Evolutionary conservation across 2,888 invertebrate genomes (phyloP), one percentile per base, ranked within the genome.

Genomic region (Diarsia mendica): DNA sequence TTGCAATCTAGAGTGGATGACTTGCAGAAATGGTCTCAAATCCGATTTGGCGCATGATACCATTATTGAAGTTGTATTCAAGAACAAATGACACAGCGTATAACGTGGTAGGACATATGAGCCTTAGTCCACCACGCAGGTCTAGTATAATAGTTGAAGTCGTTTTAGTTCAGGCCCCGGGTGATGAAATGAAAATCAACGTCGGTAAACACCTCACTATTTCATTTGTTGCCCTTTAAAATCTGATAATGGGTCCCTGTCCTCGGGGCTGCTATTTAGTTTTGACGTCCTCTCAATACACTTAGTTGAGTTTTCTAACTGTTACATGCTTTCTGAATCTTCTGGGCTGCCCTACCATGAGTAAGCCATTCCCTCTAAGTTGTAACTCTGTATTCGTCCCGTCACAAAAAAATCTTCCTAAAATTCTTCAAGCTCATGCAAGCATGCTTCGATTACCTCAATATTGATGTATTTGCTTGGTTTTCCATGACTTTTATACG

Each of bases 401-500:
- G 64, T 70, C 28, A 39, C 66, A 67, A 60, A 63, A 66, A 39
- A 78, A 67, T 53, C 60, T 79, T 79, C 48, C 77, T 75, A 65
- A 69, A 77, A 67, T 33, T 68, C 15, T 71, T 69, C 11, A 82
- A 70, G 20, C 51, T 65, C 74, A 20, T 13, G 33, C 65, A 48
- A 64, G 20, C 55, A 68, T 60, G 72, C 68, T 83, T 70, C 33
- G 48, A 75, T 75, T 72, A 72, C 51, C 75, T 82, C 58, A 64
- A 72, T 79, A 63, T 55, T 20, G 49, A 60, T 79, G 28, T 61
- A 67, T 70, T 67, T 28, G 5, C 46, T 39, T 74, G 0, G 33
- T 77, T 68, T 73, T 51, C 75, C 75, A 82, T 73, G 68, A 80
- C 68, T 68, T 83, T 77, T 80, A 83, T 65, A 77, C 55, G 55